Evolutionary conservation across 2,113 vertebrate species (phyloP), one percentile per base, ranked within the genome.

Genomic region (Rhineura floridana): DNA sequence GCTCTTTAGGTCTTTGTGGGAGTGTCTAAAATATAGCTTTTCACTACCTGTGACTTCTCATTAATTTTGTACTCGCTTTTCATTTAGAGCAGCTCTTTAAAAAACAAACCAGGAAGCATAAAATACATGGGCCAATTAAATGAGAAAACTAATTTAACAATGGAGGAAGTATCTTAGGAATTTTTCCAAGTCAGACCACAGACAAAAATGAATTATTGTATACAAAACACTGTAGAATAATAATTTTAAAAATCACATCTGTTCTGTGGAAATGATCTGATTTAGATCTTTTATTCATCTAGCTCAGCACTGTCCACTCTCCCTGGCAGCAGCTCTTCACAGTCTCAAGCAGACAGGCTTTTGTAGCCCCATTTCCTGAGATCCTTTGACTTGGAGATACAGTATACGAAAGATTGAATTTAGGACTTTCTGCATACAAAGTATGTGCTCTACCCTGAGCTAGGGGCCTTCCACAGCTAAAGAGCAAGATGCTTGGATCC

Each of bases 1-100:
- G 90, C 88, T 36, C 17, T 65, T 89, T 77, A 63, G 1, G 39
- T 87, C 89, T 70, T 78, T 88, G 93, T 81, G 85, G 93, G 93
- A 92, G 93, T 89, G 87, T 89, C 93, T 88, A 84, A 78, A 90
- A 50, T 9, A 25, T 83, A 90, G 83, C 81, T 92, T 90, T 89
- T 87, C 90, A 89, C 91, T 84, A 86, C 65, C 87, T 81, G 19
- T n/a, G 88, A 82, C 79, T 93, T 87, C 21, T 46, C 94, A 85
- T 94, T 89, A 39, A 91, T 91, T 93, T 91, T 67, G 83, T 81
- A 17, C 70, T 90, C 79, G 83, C 75, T 82, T 94, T 77, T 91
- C 42, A 2, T 83, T 93, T 88, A 62, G 78, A 65, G 73, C 65
- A 55, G 67, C 25, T 44, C 86, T 88, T 90, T 77, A 55, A 67